Conservation (phyloP, 2,888 invertebrate species). For the Empis livida region DNA sequence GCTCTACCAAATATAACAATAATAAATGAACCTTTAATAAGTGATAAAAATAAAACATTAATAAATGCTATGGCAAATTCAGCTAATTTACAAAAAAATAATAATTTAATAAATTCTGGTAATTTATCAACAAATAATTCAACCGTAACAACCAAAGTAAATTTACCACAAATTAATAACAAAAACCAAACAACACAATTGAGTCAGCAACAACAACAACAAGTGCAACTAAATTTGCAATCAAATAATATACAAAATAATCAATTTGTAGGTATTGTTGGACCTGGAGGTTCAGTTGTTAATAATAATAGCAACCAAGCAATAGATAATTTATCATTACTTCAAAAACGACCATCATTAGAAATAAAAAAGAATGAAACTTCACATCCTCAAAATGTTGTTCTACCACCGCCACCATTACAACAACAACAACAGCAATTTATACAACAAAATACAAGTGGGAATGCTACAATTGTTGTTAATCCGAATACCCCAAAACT, state of each 20-base stretch:
- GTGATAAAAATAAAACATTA: slow-evolving; percentile 8
- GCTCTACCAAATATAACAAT: slow-evolving; percentile 35
- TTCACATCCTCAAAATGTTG: slow-evolving; percentile 9
- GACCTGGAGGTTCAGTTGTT: too few relatives aligned
- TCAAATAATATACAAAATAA: neutral
- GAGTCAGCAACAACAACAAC: slow-evolving; percentile 5
- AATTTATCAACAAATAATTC: slow-evolving; percentile 9
- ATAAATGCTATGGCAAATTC: neutral
- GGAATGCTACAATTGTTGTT: slow-evolving; percentile 7
- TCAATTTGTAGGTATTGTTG: neutral
- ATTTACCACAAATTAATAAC: slow-evolving; percentile 5
- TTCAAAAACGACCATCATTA: slow-evolving; percentile 1
- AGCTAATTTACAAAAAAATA: too few relatives aligned
- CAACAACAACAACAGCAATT: slow-evolving; percentile 4
- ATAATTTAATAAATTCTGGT: slow-evolving; percentile 10
- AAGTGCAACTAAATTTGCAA: neutral
- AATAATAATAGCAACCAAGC: neutral
- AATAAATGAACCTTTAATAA: slow-evolving; percentile 29
- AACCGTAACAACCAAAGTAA: slow-evolving; percentile 10
- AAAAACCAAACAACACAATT: neutral
- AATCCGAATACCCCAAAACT: slow-evolving; percentile 18
- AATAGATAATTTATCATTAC: neutral
- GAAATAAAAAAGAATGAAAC: neutral
- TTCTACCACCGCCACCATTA: slow-evolving; percentile 1
- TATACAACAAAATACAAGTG: neutral